Evolutionary conservation across 2,888 invertebrate species (phyloP).

Genomic region (Eristalis pertinax): DNA sequence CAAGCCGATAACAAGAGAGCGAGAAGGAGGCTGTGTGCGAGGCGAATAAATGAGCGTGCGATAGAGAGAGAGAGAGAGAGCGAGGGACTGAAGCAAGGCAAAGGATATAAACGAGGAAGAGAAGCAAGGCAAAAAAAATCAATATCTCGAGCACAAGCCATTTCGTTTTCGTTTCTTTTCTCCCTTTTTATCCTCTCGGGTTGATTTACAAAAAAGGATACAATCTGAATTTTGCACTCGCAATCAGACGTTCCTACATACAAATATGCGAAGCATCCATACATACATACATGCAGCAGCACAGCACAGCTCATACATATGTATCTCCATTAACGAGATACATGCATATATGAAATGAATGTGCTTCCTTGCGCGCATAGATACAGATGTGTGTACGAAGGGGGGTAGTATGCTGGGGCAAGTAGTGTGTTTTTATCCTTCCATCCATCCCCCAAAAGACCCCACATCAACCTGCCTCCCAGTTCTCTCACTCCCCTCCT

Average conservation of each 20-base stretch:
- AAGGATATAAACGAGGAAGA: conserved; percentile 59
- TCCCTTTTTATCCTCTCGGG: conserved; percentile 37
- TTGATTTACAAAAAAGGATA: conserved; percentile 70
- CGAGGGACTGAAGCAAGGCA: conserved; percentile 47
- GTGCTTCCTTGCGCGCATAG: conserved; percentile 28
- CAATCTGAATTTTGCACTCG: conserved; percentile 72
- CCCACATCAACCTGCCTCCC: neutral
- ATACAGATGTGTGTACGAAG: conserved; percentile 9
- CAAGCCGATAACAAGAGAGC: neutral
- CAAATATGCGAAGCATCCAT: conserved; percentile 8
- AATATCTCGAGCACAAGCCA: conserved; percentile 68
- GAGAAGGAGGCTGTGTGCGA: neutral
- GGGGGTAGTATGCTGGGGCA: conserved; percentile 4
- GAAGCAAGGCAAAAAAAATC: conserved; percentile 57
- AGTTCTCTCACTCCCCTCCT: neutral
- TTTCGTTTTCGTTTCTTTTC: conserved; percentile 71
- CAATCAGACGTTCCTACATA: conserved; percentile 39
- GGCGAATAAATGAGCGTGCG: neutral
- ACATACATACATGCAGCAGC: conserved; percentile 10
- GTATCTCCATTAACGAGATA: neutral
- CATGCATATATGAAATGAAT: conserved; percentile 16
- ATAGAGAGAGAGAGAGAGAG: conserved; percentile 44
- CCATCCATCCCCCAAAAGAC: neutral
- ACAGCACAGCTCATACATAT: neutral
- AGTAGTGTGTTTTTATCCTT: conserved; percentile 48